Evolutionary conservation across 2,888 invertebrate genomes (phyloP), one percentile per base, ranked within the genome.

Genomic region (Deroplatys truncata): DNA sequence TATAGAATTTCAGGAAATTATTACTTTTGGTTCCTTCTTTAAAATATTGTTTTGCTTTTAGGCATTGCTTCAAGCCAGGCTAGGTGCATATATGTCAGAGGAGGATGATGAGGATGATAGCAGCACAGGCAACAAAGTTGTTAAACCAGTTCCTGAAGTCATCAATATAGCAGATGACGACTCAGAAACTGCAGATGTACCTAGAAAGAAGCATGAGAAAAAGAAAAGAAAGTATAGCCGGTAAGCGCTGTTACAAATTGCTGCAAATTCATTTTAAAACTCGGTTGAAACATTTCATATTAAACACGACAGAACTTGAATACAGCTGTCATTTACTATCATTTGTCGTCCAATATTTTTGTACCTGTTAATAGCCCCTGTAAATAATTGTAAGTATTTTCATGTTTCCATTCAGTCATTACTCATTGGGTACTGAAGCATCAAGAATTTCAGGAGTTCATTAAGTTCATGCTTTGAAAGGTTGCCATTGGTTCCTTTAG

Each of bases 1-100:
- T 3, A 5, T 1, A 49, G 56, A 72, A 25, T 72, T 72, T 25
- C 25, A 20, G 56, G 1, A 72, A 72, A 72, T 72, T 2, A 2
- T 72, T 72, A 72, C 56, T 72, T 72, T 72, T 72, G 7, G 9
- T 72, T 15, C 1, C 1, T 43, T 13, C 56, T 20, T 72, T 3
- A 25, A 72, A 43, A 72, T 72, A 4, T 56, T 56, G 49, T 85
- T 85, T 90, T 90, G 13, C 13, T 43, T 91, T 0, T 88, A 94
- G 94, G 94, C 94, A 91, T 92, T 94, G 84, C 94, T 98, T 85
- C 98, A 98, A 93, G 97, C 97, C 83, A 95, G 97, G 82, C 94
- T 97, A 86, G 96, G 96, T 85, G 97, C 97, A 90, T 97, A 97
- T 92, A 95, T 95, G 92, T 97, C 96, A 0, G 91, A 91, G 82